These are phyloP conservation scores for Luperina nickerlii DNA, from an alignment of 2,888 invertebrate genomes.

Conservation along the genomic window DNA sequence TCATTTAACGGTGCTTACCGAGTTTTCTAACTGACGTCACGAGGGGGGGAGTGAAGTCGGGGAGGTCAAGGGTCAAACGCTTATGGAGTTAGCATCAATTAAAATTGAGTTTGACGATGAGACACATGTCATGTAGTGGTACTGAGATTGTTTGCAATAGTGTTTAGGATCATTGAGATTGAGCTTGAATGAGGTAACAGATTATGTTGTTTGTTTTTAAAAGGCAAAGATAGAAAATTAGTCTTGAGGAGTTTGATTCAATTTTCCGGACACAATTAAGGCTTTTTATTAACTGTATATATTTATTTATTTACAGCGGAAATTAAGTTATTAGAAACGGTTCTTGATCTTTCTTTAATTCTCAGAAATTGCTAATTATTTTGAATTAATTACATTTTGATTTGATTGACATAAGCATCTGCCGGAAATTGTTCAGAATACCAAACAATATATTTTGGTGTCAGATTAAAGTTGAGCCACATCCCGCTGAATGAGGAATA, in stretches of 20 bases:
- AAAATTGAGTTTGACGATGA: slow-evolving; percentile 32
- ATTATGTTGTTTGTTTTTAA: not conserved
- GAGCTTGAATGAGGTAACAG: not conserved
- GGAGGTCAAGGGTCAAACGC: slow-evolving; percentile 41
- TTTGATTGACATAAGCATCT: not conserved
- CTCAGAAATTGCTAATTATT: not conserved
- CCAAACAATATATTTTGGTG: not conserved
- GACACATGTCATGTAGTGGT: not conserved
- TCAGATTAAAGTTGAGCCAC: not conserved
- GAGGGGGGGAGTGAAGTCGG: not conserved
- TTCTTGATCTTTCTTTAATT: not conserved
- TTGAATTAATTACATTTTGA: not conserved
- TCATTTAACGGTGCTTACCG: slow-evolving; percentile 34
- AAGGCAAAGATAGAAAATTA: not conserved
- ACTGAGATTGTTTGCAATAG: not conserved
- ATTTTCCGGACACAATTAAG: not conserved
- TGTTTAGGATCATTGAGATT: not conserved
- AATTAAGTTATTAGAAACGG: not conserved
- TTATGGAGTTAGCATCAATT: slow-evolving; percentile 49
- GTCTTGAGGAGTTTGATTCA: not conserved
- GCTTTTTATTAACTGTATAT: not conserved
- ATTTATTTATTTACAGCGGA: not conserved
- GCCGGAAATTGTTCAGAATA: too few relatives aligned
- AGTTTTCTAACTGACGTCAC: slow-evolving; percentile 39
- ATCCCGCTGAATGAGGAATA: not conserved